phyloP scores from a whole-genome alignment of 1,140 invertebrate species.

The Laupala kohalensis region DNA sequence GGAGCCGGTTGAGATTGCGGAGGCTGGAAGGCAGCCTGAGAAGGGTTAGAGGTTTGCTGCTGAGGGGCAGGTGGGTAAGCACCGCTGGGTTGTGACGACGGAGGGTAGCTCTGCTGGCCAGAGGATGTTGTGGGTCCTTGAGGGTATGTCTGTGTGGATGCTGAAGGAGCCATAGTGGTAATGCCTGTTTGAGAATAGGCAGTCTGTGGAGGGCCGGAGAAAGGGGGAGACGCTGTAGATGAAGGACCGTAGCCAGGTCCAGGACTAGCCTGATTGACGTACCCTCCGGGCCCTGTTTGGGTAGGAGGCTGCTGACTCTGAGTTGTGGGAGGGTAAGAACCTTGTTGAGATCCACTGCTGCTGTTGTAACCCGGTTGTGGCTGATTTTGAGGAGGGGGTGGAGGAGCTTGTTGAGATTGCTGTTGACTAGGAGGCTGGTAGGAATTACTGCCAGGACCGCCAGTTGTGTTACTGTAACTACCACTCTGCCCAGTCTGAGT shows the following conservation, averaged over 20 bases:
- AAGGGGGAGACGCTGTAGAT: conserved; percentile 29
- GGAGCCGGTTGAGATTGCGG: conserved; percentile 5
- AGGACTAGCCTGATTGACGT: conserved; percentile 30
- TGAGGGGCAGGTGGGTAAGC: conserved; percentile 24
- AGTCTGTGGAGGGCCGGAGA: conserved; percentile 25
- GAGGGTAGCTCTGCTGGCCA: conserved; percentile 25
- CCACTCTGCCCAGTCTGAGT: conserved; percentile 20
- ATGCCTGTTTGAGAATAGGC: conserved; percentile 30
- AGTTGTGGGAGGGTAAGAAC: conserved; percentile 29
- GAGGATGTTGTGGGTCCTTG: conserved; percentile 27
- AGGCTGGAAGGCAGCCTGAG: conserved; percentile 4
- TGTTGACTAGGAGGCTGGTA: conserved; percentile 1
- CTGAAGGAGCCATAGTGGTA: conserved; percentile 17
- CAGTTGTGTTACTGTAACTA: conserved; percentile 23
- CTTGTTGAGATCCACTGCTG: conserved; percentile 20
- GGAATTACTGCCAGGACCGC: neutral
- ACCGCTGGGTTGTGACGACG: conserved; percentile 1
- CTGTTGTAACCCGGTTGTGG: neutral
- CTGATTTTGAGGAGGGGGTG: neutral
- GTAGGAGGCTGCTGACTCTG: conserved; percentile 25
- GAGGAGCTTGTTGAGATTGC: neutral
- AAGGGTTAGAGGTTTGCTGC: neutral
- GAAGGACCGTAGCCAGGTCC: conserved; percentile 24
- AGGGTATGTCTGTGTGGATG: conserved; percentile 32
- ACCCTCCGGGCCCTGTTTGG: conserved; percentile 25